Base-by-base conservation (phyloP, 2,888 invertebrate genomes). In the Diarsia dahlii region DNA sequence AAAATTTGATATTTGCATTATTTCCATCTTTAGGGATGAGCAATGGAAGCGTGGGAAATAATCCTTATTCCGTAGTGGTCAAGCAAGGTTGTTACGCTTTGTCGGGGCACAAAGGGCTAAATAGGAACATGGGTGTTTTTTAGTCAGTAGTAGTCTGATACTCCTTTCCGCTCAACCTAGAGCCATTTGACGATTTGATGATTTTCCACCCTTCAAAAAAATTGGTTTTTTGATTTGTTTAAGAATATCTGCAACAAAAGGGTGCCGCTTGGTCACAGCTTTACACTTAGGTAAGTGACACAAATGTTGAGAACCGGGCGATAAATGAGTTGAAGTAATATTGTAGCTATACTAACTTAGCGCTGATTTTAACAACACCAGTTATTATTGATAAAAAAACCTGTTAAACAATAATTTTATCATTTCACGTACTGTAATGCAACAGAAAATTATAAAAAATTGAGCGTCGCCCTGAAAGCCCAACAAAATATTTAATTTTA, bases 1-100 rank as follows among this genome's bases (percentile, higher is more conserved):
- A 77, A 80, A 86, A 82, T 82, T 80, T 60, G 23, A 62, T 74
- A 84, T 87, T 84, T 74, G 74, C 80, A 79, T 84, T 80, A 78
- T 67, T 80, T 67, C 46, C 34, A 48, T 60, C 48, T 65, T 69
- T 15, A 28, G 23, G 60, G 52, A 23, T 54, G 20, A 34, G 66
- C 18, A 68, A 69, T n/a, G 8, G 46, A 74, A 68, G 45, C 6
- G 5, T 50, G 15, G 13, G 18, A 66, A 46, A 52, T 58, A 69
- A 60, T 18, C 65, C n/a, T 70, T 69, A 85, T 74, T 77, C 23
- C 10, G 46, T 20, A 9, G 50, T 50, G 20, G 45, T 58, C 12
- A 76, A 66, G n/a, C 12, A 39, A 34, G 20, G 34, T 20, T 62
- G 28, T 2, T 2, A 23, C 46, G 54, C 3, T 34, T 18, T 0